Percentiles rank a stretch among this genome's conserved stretches.
These are phyloP conservation scores for Parelbella ahira DNA, from an alignment of 2,888 invertebrate genomes.

Conservation along the genomic window DNA sequence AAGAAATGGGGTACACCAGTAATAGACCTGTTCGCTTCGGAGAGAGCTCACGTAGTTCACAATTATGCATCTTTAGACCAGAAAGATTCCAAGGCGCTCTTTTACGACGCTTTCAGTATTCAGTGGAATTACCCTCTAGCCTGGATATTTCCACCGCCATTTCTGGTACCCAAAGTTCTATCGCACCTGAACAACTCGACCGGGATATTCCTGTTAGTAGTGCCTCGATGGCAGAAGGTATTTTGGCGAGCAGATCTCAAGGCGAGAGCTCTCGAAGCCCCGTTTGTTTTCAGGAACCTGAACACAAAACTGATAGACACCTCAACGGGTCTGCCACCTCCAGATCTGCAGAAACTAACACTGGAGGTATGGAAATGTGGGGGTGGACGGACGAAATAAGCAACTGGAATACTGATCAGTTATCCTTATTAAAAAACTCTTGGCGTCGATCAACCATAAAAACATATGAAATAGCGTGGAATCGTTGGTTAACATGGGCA, in stretches of 20 bases:
- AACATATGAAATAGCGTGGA: conserved; percentile 19
- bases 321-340: conserved; percentile 13
- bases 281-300: conserved; percentile 14
- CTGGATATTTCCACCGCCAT: conserved; percentile 33
- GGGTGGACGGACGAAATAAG: conserved; percentile 13
- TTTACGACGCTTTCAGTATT: conserved; percentile 22
- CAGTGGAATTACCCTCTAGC: conserved; percentile 27
- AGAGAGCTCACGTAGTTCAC: conserved; percentile 23
- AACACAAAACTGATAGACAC: conserved; percentile 5
- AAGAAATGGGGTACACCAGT: conserved; percentile 17
- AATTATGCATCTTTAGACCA: conserved; percentile 22
- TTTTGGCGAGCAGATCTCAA: conserved; percentile 33
- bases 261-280: conserved; percentile 22
- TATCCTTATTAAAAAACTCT: background rate
- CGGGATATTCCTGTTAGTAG: conserved; percentile 30
- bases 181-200: conserved; percentile 28
- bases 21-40: conserved; percentile 31
- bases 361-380: conserved; percentile 20
- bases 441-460: conserved; percentile 22
- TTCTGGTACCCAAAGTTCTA: conserved; percentile 31
- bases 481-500: conserved; percentile 20
- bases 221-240: conserved; percentile 28
- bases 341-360: conserved; percentile 1
- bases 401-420: background rate
- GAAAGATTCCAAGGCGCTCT: conserved; percentile 12